Base-by-base conservation (phyloP, 1,140 invertebrate species). In the Sitodiplosis mosellana region DNA sequence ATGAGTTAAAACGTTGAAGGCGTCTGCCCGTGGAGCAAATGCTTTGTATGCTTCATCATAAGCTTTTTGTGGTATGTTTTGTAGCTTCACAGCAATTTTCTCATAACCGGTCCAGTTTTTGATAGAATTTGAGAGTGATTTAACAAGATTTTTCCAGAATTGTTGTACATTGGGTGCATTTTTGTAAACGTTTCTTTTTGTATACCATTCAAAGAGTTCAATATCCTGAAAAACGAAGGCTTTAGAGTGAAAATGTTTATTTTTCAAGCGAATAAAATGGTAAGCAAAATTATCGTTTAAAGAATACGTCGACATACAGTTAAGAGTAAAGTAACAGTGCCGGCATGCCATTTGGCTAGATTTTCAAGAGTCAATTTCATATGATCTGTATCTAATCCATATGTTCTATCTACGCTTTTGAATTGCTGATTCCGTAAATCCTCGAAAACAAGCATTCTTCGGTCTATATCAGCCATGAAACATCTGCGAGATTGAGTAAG, bases 1-100 rank as follows among this genome's bases (percentile, higher is more conserved):
- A 40, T 78, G 76, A 53, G 69, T 72, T 15, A 78, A 57, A 8
- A 76, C 73, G 45, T 68, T 64, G 49, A 74, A 72, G 38, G 67
- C 65, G 7, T 69, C 63, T 10, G 68, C 56, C 1, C 53, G 47
- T 4, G 47, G 43, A 0, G 47, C 49, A 8, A 49, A 27, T 3
- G 21, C 19, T 15, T 60, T 42, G 3, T 55, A 44, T 20, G 59
- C 61, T 47, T 62, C 56, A 1, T 58, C 17, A 17, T 68, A 60
- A 4, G 59, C 21, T 1, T 55, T 46, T 0, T 59, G 56, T 2
- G 56, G 45, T 0, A 72, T 12, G 15, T 56, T 55, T 21, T 38
- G 2, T 12, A 72, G 11, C 51, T 71, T 72, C 2, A 58, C 51
- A 0, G 59, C 49, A 44, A 66, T 70, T 27, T 65, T 66, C 48